Evolutionary conservation across 1,140 invertebrate genomes (phyloP), one percentile per base, ranked within the genome.

Genomic region (Liolophura sinensis): DNA sequence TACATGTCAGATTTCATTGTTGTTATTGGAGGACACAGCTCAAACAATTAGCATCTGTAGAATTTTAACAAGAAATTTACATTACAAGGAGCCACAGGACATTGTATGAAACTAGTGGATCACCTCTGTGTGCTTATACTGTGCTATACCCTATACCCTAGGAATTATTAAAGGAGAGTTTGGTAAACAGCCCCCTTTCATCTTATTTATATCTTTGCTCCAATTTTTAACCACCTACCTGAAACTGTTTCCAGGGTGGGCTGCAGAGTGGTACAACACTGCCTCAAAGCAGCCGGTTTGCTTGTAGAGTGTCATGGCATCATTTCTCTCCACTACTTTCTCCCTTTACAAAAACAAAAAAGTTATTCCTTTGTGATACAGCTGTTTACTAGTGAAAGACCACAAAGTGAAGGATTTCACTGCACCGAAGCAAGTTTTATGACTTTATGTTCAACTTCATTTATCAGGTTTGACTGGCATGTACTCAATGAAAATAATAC

Each of bases 231-330:
- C 7, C n/a, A 51, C 16, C 14, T 60, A 73, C 74, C 71, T 74
- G 64, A 62, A 78, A 14, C 16, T 48, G 60, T 72, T 75, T 49
- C 18, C 61, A 31, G 65, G 24, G 51, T 58, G 60, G 12, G 57
- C 57, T 22, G 12, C 62, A 57, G 31, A 40, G 31, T 58, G 52
- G 14, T 56, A 40, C 51, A 78, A 52, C n/a, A 78, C 65, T 70
- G 73, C 75, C 49, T 78, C 76, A n/a, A 58, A 73, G 51, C 68
- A 71, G 18, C 76, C 74, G 40, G 70, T 68, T 57, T 60, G 66
- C 58, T 75, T 73, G 64, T 67, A 78, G 50, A 78, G 56, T 27
- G 58, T 72, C 47, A 78, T 40, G 54, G 62, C 59, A 24, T 70
- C 70, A 40, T 70, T 65, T 49, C 69, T 60, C 48, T 25, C 63